Conservation (phyloP, 2,888 invertebrate species). For the Dasypogon diadema region DNA sequence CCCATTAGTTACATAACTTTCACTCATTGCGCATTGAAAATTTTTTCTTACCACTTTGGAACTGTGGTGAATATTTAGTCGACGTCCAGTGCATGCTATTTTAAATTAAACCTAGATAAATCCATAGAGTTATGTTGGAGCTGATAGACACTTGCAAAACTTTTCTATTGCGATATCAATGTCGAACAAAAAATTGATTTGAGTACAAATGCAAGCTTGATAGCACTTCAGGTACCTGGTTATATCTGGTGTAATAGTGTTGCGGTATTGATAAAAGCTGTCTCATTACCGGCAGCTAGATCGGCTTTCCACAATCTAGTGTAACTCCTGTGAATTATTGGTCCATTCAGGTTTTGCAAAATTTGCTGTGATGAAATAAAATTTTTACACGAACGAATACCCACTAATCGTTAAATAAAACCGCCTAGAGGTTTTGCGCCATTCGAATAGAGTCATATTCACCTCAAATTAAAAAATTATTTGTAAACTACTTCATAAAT, state of each 20-base stretch:
- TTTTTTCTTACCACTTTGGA: not conserved
- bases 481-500: too few species aligned
- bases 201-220: not conserved
- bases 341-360: not conserved
- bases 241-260: not conserved
- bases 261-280: not conserved
- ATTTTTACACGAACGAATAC: too few species aligned
- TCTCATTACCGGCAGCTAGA: not conserved
- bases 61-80: not conserved
- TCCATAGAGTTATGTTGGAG: not conserved
- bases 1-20: conserved; percentile 29
- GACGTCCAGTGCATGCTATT: not conserved
- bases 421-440: too few species aligned
- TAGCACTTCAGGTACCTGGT: not conserved
- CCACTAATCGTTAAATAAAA: too few species aligned
- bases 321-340: not conserved
- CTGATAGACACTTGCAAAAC: not conserved
- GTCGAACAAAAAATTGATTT: not conserved
- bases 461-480: too few species aligned
- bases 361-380: too few species aligned
- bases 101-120: not conserved
- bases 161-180: conserved; percentile 5
- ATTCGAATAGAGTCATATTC: too few species aligned
- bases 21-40: conserved; percentile 28
- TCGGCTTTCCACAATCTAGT: not conserved